Percentiles rank a stretch among this genome's conserved stretches.
These are phyloP conservation scores for Forbesichthys agassizii DNA, from an alignment of 2,113 vertebrate genomes.

Conservation along the genomic window DNA sequence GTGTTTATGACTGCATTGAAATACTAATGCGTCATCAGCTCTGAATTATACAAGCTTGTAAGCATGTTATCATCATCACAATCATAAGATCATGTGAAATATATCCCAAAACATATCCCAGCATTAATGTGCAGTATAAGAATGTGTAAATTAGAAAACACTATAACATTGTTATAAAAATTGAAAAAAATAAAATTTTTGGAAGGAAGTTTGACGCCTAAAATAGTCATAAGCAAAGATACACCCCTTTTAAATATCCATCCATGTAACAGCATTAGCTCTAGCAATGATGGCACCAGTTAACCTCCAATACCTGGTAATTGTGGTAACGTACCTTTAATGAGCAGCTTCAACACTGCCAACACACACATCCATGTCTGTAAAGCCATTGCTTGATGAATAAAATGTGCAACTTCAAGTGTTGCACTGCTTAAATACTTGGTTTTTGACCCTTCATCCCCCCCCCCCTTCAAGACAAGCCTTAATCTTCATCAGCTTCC, in stretches of 20 bases:
- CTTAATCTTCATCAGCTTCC: background rate
- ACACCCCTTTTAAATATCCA: background rate
- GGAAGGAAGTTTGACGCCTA: background rate
- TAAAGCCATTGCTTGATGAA: constrained; percentile 44
- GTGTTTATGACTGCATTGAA: too few species aligned
- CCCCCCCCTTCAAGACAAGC: too few species aligned
- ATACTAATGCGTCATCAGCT: too few species aligned
- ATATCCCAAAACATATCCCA: too few species aligned
- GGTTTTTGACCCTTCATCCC: constrained; percentile 6
- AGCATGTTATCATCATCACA: too few species aligned
- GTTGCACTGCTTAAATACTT: constrained; percentile 31
- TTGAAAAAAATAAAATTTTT: too few species aligned
- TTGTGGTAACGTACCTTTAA: constrained; percentile 38
- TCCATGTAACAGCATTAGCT: background rate
- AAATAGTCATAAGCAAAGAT: background rate
- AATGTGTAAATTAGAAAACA: too few species aligned
- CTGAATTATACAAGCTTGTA: too few species aligned
- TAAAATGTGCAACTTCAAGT: background rate
- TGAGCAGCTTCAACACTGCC: constrained; percentile 23
- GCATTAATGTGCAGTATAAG: too few species aligned
- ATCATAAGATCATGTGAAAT: too few species aligned
- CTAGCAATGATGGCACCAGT: background rate
- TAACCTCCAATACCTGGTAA: background rate
- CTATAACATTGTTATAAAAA: too few species aligned
- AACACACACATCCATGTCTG: constrained; percentile 12